These are phyloP conservation scores for Calcarius lapponicus DNA, from an alignment of 2,797 vertebrate species.

Conservation along the genomic window DNA sequence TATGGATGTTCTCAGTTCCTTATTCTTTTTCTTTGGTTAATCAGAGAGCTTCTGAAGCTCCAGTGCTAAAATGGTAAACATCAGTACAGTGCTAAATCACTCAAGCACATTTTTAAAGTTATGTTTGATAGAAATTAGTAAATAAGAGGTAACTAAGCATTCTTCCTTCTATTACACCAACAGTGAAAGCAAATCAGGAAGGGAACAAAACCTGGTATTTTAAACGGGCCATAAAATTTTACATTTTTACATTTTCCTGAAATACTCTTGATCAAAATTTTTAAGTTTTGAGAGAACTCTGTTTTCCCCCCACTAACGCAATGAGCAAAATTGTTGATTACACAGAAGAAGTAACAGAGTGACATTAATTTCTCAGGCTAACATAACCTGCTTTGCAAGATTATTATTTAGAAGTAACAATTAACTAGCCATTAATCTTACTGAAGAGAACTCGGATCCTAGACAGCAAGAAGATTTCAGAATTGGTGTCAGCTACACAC, in stretches of 20 bases:
- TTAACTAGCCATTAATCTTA: background rate
- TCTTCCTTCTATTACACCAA: background rate
- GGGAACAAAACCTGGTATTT: background rate
- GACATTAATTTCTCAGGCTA: background rate
- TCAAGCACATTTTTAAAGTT: background rate
- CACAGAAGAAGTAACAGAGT: background rate
- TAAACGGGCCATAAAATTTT: background rate
- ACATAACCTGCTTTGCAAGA: background rate
- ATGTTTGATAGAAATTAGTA: background rate
- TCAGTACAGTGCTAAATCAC: background rate
- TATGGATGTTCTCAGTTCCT: background rate
- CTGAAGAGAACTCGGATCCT: background rate
- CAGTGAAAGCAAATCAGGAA: background rate
- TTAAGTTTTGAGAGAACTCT: background rate
- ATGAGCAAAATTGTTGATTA: background rate
- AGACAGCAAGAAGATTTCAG: background rate
- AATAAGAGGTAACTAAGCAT: background rate
- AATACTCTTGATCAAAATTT: background rate
- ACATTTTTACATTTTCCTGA: background rate
- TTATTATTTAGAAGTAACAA: background rate
- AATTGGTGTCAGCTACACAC: background rate
- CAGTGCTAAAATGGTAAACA: background rate
- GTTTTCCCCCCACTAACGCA: background rate
- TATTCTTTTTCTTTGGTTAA: background rate
- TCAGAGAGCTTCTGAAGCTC: background rate